Evolutionary conservation across 2,797 vertebrate genomes (phyloP), one percentile per base, ranked within the genome.

Genomic region (Orientallactaga sibirica): DNA sequence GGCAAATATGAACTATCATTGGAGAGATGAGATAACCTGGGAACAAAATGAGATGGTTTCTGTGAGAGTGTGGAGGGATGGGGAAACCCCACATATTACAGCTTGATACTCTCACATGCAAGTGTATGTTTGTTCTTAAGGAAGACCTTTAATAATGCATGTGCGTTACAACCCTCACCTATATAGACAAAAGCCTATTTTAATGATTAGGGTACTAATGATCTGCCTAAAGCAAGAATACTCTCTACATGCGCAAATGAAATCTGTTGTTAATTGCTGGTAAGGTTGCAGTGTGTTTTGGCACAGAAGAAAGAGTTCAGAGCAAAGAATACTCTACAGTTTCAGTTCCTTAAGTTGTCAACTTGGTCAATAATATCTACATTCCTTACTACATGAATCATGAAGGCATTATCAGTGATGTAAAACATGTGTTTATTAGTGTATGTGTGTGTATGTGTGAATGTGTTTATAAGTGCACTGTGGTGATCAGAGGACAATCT

Each of bases 321-420:
- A 4, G 27, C 4, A 33, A 29, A 9, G 70, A 22, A 24, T 5
- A n/a, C 7, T 83, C n/a, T 64, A 37, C n/a, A 41, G 24, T 75
- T 89, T 52, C 20, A 90, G 33, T 18, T 71, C n/a, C 12, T 74
- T 62, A 27, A 88, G 29, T 12, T 14, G n/a, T 89, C 24, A 58
- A 14, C 81, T 77, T 64, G 64, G 58, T 88, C 71, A 85, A 91
- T 90, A 74, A 91, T 88, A n/a, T 3, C 24, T 33, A 64, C n/a
- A 25, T 15, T 15, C 2, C 83, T 64, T 25, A 43, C 7, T 41
- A 20, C 4, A 29, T 76, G 67, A 83, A 29, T 80, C 66, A 67
- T 62, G 15, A 64, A 89, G 58, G 20, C 67, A 27, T 74, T 78
- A 48, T 66, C 27, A 37, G 61, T 48, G 43, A 52, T 33, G 1